Conservation (phyloP, 2,888 invertebrate genomes). For the Meteorus cinctellus region DNA sequence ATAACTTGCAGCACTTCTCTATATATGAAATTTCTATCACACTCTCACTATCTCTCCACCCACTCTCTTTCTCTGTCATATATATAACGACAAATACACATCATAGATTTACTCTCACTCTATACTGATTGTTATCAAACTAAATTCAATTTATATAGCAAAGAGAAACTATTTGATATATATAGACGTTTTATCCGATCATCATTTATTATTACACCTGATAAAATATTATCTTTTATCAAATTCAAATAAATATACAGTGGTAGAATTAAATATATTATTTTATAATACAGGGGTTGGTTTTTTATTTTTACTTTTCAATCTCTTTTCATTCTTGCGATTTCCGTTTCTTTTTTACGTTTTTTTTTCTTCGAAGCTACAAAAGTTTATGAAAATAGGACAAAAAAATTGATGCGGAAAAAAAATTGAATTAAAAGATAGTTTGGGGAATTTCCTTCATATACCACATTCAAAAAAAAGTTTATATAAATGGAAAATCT, state of each 20-base stretch:
- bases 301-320: slow-evolving; percentile 4
- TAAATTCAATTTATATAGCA: slow-evolving; percentile 44
- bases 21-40: not conserved
- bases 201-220: slow-evolving; percentile 11
- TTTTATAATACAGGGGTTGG: not conserved
- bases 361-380: not conserved
- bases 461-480: not conserved
- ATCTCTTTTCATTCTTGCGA: not conserved
- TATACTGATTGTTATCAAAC: slow-evolving; percentile 41
- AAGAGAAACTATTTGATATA: slow-evolving; percentile 22
- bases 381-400: slow-evolving; percentile 26
- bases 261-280: not conserved
- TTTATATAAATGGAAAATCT: slow-evolving; percentile 17
- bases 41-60: not conserved
- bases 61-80: not conserved
- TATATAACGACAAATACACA: not conserved
- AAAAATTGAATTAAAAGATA: slow-evolving; percentile 37
- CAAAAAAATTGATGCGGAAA: slow-evolving; percentile 37
- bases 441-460: slow-evolving; percentile 31
- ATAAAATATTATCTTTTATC: slow-evolving; percentile 17
- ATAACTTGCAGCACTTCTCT: slow-evolving; percentile 39
- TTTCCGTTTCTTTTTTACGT: slow-evolving; percentile 2
- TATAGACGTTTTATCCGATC: slow-evolving; percentile 19
- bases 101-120: not conserved
- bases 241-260: slow-evolving; percentile 4